Evolutionary conservation across 2,888 invertebrate species (phyloP), one percentile per base, ranked within the genome.

Genomic region (Germaria angustata): DNA sequence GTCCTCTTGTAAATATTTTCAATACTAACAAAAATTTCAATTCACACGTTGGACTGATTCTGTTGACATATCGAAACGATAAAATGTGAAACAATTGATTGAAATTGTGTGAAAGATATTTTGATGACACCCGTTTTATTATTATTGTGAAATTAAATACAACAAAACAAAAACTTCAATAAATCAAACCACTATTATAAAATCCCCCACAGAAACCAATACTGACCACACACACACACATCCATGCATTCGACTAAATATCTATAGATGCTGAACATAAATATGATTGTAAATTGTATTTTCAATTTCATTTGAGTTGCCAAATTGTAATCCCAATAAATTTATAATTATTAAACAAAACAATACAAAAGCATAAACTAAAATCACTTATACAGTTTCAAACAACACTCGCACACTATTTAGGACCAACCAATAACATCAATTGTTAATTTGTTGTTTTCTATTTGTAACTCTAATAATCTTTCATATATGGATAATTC

Each of bases 101-200:
- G 17, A 24, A 53, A 69, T 77, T 82, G 79, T 82, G 82, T 82
- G 82, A 82, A 82, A 79, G 82, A 82, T 82, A 82, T 6, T 28
- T 82, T 75, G 65, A 79, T 82, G 82, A 76, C 81, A 76, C 79
- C 79, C 72, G 51, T 59, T 73, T 57, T 32, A 32, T 39, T 36
- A 32, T 39, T 36, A 59, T 51, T 61, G 15, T 55, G 11, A 28
- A 57, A 46, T 68, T 46, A 46, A 51, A 20, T 17, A 63, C 49
- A 57, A 49, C 32, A 53, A 78, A 61, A 36, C 7, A 36, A 24
- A 36, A 36, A 46, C 34, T 44, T 1, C 1, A 41, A 15, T 34
- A 44, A 34, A 66, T 49, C 8, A 34, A 49, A 28, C 39, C 57
- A 51, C 78, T 51, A 51, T 39, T 17, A 28, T 36, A 34, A 41